phyloP scores from a whole-genome alignment of 1,140 invertebrate genomes.

The Hermatobates lingyangjiaoensis region DNA sequence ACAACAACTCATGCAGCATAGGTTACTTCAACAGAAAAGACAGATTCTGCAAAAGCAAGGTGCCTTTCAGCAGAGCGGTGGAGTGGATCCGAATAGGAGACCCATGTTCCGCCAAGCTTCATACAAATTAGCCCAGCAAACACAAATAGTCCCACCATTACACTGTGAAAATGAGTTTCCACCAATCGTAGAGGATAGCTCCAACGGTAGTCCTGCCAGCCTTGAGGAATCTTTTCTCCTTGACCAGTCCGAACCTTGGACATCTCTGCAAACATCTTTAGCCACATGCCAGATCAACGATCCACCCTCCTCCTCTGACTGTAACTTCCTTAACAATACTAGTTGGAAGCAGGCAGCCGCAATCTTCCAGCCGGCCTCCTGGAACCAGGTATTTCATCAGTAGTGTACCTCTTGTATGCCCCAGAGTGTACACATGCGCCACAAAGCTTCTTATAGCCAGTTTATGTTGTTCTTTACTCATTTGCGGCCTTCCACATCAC shows the following conservation, averaged over 20 bases:
- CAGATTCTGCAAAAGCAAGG: slow-evolving; percentile 63
- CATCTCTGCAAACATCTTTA: slow-evolving; percentile 16
- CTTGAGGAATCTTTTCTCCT: background rate
- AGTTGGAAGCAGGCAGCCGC: slow-evolving; percentile 7
- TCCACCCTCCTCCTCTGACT: slow-evolving; percentile 7
- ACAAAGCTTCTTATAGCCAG: no score
- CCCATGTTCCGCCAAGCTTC: slow-evolving; percentile 58
- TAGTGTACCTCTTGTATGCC: slow-evolving; percentile 4
- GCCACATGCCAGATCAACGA: slow-evolving; percentile 19
- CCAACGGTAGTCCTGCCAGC: slow-evolving; percentile 11
- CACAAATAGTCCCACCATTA: slow-evolving; percentile 30
- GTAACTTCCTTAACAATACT: background rate
- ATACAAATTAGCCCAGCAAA: slow-evolving; percentile 46
- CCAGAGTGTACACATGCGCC: no score
- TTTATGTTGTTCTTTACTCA: no score
- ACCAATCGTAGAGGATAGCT: slow-evolving; percentile 15
- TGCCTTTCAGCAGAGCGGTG: slow-evolving; percentile 26
- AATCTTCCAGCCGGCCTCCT: slow-evolving; percentile 16
- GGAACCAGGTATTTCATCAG: slow-evolving; percentile 19
- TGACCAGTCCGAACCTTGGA: slow-evolving; percentile 13
- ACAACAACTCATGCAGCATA: slow-evolving; percentile 53
- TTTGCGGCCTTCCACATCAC: no score
- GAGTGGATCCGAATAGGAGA: slow-evolving; percentile 24
- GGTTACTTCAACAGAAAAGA: slow-evolving; percentile 55
- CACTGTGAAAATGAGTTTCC: slow-evolving; percentile 11